Evolutionary conservation across 2,888 invertebrate genomes (phyloP).

Genomic region (Cyrtodaria siliqua): DNA sequence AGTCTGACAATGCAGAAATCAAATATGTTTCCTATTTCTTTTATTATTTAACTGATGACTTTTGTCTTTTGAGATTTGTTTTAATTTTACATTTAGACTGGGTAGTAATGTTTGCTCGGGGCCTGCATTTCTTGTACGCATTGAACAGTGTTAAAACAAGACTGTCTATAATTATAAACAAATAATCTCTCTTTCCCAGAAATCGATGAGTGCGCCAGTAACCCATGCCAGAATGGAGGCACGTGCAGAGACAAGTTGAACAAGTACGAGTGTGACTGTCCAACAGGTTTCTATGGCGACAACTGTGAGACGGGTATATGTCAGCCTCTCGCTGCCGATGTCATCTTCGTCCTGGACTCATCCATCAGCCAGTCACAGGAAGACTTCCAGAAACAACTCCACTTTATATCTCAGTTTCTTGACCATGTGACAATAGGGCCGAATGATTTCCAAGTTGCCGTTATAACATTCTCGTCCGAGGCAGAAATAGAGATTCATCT

Average conservation of each 20-base stretch:
- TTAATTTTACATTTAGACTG: too few species aligned
- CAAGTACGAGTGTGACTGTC: constrained; percentile 19
- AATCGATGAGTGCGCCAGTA: constrained; percentile 5
- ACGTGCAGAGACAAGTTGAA: constrained; percentile 26
- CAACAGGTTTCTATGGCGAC: constrained; percentile 7
- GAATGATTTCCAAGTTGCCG: constrained; percentile 24
- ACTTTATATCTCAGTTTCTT: constrained; percentile 24
- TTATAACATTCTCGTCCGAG: constrained; percentile 24
- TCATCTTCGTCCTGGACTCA: constrained; percentile 30
- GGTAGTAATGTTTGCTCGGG: too few species aligned
- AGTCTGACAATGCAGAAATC: too few species aligned
- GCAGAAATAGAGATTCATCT: constrained; percentile 23
- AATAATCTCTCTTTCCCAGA: constrained; percentile 14
- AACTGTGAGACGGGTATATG: constrained; percentile 31
- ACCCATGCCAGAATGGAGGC: constrained; percentile 26
- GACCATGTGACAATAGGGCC: constrained; percentile 14
- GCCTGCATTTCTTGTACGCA: too few species aligned
- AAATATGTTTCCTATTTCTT: too few species aligned
- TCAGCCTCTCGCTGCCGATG: constrained; percentile 27
- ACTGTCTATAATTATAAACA: too few species aligned
- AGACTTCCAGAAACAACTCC: constrained; percentile 23
- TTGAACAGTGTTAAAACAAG: too few species aligned
- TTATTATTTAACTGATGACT: too few species aligned
- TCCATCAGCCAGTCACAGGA: constrained; percentile 25
- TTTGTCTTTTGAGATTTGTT: too few species aligned